Evolutionary conservation across 2,888 invertebrate species (phyloP), one percentile per base, ranked within the genome.

Genomic region (Baronia brevicornis): DNA sequence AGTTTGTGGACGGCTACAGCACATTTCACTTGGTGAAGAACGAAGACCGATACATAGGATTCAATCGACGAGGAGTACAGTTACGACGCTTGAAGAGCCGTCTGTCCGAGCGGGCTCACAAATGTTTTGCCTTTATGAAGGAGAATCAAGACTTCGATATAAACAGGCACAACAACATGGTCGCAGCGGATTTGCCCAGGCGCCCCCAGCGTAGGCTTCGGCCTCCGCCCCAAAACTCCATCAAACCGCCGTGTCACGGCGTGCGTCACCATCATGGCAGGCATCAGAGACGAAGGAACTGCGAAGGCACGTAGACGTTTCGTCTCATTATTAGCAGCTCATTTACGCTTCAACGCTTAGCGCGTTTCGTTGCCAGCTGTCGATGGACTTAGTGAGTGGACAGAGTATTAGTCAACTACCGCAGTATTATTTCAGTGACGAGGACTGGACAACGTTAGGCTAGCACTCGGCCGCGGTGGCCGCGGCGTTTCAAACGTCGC

Each of bases 91-190:
- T 63, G 51, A 79, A 70, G 65, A 77, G 65, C 43, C 74, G 64
- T 44, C 56, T 71, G 22, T 59, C 67, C 47, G 60, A 68, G 51
- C 77, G 77, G 17, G 71, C 73, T 41, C 84, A 85, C 67, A 85
- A 85, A 60, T 89, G 89, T 65, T 82, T 86, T 70, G 87, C 86
- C 48, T 89, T 89, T 75, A 80, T 89, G 70, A 89, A 88, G 72
- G 79, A 84, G 57, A 86, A 87, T 52, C 82, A 86, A 60, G 85
- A 84, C 59, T 88, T 88, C 78, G 86, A 87, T 66, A 87, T 89
- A 60, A 75, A 72, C 66, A 72, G 79, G 51, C 89, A 89, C 85
- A 89, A 90, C 72, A 70, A 56, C 43, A 61, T 80, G 56, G 72
- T 87, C 50, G 86, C 86, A 35, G 85, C 84, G 51, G 80, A 84